phyloP scores from a whole-genome alignment of 2,113 vertebrate genomes.

The Nipponia nippon region DNA sequence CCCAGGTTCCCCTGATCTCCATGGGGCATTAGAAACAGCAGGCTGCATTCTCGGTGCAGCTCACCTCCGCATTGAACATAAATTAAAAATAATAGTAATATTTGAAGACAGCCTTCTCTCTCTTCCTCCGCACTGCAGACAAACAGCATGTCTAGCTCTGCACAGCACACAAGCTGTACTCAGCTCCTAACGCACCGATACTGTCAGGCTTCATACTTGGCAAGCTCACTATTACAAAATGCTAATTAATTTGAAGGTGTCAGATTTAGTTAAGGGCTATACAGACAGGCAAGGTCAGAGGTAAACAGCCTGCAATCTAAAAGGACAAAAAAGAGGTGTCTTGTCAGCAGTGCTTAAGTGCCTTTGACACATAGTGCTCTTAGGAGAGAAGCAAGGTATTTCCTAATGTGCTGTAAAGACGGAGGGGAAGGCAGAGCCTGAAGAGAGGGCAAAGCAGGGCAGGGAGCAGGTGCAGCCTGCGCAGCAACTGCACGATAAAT shows the following conservation, averaged over 20 bases:
- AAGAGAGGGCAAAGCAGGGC: neutral
- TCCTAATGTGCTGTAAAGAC: neutral
- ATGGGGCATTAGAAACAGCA: neutral
- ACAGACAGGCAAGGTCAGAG: neutral
- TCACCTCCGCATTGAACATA: neutral
- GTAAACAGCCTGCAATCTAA: neutral
- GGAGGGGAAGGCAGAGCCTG: neutral
- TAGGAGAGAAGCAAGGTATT: neutral
- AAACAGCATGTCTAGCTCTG: neutral
- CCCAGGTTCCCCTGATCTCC: neutral
- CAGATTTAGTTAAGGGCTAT: neutral
- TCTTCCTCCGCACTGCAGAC: slow-evolving; percentile 28
- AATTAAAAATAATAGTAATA: neutral
- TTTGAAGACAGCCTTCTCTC: neutral
- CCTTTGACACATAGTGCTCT: neutral
- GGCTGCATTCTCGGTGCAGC: accelerated
- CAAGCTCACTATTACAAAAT: slow-evolving; percentile 12
- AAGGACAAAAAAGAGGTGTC: neutral
- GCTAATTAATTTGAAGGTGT: slow-evolving; percentile 31
- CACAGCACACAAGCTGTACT: neutral
- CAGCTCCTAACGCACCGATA: neutral
- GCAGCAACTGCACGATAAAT: neutral
- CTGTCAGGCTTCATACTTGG: neutral
- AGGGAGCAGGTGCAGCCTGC: slow-evolving; percentile 36
- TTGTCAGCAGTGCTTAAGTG: neutral